A percentile compares a stretch with the other conserved stretches of the same genome.
Evolutionary conservation across 2,888 invertebrate genomes (phyloP).

Genomic region (Drosophila algonquin): DNA sequence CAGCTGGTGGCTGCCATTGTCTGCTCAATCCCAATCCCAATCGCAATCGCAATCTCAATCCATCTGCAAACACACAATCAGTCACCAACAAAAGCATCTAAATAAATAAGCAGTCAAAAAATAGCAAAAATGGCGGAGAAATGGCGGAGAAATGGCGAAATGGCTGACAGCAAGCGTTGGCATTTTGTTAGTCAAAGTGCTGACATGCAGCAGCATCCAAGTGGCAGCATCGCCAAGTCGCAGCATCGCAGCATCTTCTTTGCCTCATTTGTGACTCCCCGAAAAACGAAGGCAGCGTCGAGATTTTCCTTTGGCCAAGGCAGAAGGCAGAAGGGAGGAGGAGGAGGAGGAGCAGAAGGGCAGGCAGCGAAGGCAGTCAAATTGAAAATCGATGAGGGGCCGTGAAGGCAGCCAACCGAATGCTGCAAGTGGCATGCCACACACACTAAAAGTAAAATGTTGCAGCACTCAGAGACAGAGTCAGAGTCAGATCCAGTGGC

Average conservation of each 20-base stretch:
- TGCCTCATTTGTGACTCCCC: slow-evolving; percentile 56
- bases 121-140: slow-evolving; percentile 25
- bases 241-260: slow-evolving; percentile 33
- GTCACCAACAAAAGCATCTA: slow-evolving; percentile 34
- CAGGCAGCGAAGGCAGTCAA: slow-evolving; percentile 35
- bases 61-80: slow-evolving; percentile 33
- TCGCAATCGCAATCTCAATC: background rate
- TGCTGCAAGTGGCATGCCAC: slow-evolving; percentile 24
- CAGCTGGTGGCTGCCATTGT: slow-evolving; percentile 35
- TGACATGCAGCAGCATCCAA: slow-evolving; percentile 12
- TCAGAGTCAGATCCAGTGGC: background rate
- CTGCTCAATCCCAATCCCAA: slow-evolving; percentile 2
- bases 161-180: slow-evolving; percentile 38
- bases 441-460: slow-evolving; percentile 41
- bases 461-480: slow-evolving; percentile 14
- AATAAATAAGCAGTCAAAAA: slow-evolving; percentile 49
- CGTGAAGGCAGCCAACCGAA: slow-evolving; percentile 32
- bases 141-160: slow-evolving; percentile 11
- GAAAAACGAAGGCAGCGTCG: slow-evolving; percentile 23
- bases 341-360: slow-evolving; percentile 7
- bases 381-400: slow-evolving; percentile 59
- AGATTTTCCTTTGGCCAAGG: slow-evolving; percentile 49
- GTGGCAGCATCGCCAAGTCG: slow-evolving; percentile 5
- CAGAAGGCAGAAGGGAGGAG: background rate
- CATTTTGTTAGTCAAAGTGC: slow-evolving; percentile 46